Evolutionary conservation across 2,797 vertebrate species (phyloP), one percentile per base, ranked within the genome.

Genomic region (Diplodus sargus): DNA sequence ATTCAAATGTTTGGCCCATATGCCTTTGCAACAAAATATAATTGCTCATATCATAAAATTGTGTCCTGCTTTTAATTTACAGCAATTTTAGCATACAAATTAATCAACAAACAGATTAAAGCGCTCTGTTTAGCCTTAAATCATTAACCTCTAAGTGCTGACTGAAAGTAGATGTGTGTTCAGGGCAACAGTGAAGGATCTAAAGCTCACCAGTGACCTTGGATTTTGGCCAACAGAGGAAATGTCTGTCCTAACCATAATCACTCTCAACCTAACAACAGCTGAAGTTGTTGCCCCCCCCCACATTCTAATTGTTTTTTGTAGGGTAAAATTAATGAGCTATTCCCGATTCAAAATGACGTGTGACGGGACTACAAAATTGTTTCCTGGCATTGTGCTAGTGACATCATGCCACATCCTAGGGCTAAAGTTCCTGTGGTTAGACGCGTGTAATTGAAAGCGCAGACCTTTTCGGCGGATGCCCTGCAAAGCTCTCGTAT

Each of bases 351-450:
- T 60, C 25, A 69, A 76, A 81, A 71, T 66, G 74, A 73, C 66
- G 65, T 72, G 61, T 58, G 66, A 84, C 42, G 14, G 70, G 70
- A 76, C 51, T 53, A 17, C 25, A 45, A 82, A 87, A 78, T 82
- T 60, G 87, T 87, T 87, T 89, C 87, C 91, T 74, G 79, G 73
- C 79, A 78, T 71, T 71, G 68, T 52, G 78, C 72, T 49, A 79
- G 77, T 93, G 94, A 95, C 91, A 89, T 93, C 93, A 93, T 89
- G 56, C 78, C 85, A 84, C 86, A 87, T 91, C 87, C 88, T 80
- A 77, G 53, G 79, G 52, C 78, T 57, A 17, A 77, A 73, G 71
- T 82, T 74, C 79, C 71, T 88, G 88, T 75, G 83, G 86, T 90
- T 85, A 74, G 72, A 85, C 82, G 78, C 70, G 62, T 85, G 83